Conservation (phyloP, 2,888 invertebrate species). For the Pollenia amentaria region DNA sequence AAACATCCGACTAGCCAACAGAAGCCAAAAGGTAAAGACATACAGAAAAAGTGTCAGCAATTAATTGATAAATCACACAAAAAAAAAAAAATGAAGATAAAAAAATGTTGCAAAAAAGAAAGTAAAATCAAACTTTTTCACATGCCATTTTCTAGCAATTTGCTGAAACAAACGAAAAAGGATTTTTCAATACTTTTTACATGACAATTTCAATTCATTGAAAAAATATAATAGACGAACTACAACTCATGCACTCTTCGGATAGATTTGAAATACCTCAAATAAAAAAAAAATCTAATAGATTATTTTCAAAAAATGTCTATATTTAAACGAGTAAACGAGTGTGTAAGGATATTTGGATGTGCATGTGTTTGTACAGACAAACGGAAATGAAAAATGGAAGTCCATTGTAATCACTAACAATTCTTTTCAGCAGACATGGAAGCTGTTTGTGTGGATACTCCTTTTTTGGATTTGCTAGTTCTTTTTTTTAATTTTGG, state of each 20-base stretch:
- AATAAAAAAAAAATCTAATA: constrained; percentile 45
- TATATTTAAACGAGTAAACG: constrained; percentile 52
- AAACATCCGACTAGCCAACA: constrained; percentile 1
- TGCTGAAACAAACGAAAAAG: constrained; percentile 54
- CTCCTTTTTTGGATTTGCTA: constrained; percentile 36
- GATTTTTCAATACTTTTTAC: constrained; percentile 33
- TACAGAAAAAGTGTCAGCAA: constrained; percentile 60
- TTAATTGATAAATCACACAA: constrained; percentile 64
- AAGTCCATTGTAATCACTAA: constrained; percentile 61
- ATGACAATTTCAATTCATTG: constrained; percentile 61
- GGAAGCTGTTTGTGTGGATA: neutral
- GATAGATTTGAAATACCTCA: neutral
- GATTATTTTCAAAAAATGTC: constrained; percentile 65
- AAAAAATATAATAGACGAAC: constrained; percentile 1
- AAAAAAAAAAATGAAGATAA: neutral
- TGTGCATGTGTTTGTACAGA: neutral
- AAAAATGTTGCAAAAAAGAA: constrained; percentile 11
- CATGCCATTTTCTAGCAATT: constrained; percentile 36
- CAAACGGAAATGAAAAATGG: constrained; percentile 66
- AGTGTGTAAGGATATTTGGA: neutral
- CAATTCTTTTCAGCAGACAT: constrained; percentile 35
- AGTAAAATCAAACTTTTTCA: constrained; percentile 20
- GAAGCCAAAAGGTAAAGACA: neutral
- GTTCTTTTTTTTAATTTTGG: constrained; percentile 20
- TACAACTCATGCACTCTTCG: neutral